Evolutionary conservation across 2,797 vertebrate species (phyloP), one percentile per base, ranked within the genome.

Genomic region (Oryzias dopingdopingensis): DNA sequence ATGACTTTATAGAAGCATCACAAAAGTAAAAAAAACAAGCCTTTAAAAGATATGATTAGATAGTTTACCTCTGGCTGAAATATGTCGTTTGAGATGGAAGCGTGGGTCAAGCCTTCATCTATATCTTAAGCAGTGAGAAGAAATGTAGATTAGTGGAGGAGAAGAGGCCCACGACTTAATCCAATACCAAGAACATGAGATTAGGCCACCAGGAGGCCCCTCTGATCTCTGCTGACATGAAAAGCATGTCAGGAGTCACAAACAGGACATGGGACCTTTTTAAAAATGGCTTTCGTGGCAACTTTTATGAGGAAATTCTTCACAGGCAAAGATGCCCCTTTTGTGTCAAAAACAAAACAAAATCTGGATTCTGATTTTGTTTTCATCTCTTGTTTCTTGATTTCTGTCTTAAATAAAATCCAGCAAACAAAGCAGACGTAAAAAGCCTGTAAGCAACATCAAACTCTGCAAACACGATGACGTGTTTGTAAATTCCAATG

Each of bases 151-250:
- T 26, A 74, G 2, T 42, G 14, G 22, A 4, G n/a, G 26, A 32
- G 22, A 20, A 53, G 24, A 59, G 29, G 41, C 54, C 13, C 42
- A 53, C 5, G 12, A 17, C 59, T 56, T 65, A 66, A 77, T 76
- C 60, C 53, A 59, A 32, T 16, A n/a, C 40, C 23, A 37, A 22
- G 2, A 59, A 52, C 14, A 10, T 56, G 45, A 72, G 60, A 71
- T 64, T 53, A 79, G 55, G 14, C n/a, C 22, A 22, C 2, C 22
- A 26, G 50, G 45, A 67, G 46, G n/a, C 43, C 26, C 20, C 41
- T 42, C 41, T 74, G 61, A 78, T 72, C 59, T 67, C 37, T 63
- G 57, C 49, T 62, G 56, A 26, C 22, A 41, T 40, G 47, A 24
- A 14, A 23, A 52, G 23, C 14, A 24, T 63, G 56, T 64, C 58